Evolutionary conservation across 2,797 vertebrate genomes (phyloP).

Genomic region (Neopelma chrysocephalum): DNA sequence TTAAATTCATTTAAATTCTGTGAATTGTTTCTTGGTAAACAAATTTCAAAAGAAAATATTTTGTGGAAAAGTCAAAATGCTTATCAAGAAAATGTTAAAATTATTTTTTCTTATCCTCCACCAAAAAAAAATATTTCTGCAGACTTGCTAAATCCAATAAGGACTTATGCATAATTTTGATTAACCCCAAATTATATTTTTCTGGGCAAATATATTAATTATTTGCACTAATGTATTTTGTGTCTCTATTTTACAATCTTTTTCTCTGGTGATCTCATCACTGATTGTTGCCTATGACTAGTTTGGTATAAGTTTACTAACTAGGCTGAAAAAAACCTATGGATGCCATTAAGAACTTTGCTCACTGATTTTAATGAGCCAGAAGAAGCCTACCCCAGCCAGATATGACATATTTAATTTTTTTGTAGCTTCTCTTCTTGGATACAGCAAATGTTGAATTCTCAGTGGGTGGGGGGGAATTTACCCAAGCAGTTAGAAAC

Average conservation of each 20-base stretch:
- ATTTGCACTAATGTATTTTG: not conserved
- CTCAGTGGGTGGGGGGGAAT: not conserved
- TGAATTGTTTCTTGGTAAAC: not conserved
- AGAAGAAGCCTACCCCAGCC: not conserved
- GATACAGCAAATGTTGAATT: not conserved
- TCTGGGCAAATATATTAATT: not conserved
- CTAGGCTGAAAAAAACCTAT: not conserved
- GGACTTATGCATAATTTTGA: not conserved
- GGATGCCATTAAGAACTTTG: not conserved
- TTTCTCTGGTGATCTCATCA: not conserved
- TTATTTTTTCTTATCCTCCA: accelerated
- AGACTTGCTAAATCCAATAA: not conserved
- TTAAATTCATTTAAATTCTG: not conserved
- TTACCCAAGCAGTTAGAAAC: not conserved
- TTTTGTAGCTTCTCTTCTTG: not conserved
- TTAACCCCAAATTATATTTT: not conserved
- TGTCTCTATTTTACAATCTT: not conserved
- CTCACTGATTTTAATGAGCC: not conserved
- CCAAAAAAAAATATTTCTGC: accelerated
- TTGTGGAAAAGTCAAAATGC: not conserved
- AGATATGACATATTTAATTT: not conserved
- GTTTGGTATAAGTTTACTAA: not conserved
- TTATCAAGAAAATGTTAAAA: not conserved
- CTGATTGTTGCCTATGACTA: not conserved
- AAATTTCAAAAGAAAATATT: not conserved